These are phyloP conservation scores for Aproaerema taeniolella DNA, from an alignment of 2,888 invertebrate genomes.

Conservation along the genomic window DNA sequence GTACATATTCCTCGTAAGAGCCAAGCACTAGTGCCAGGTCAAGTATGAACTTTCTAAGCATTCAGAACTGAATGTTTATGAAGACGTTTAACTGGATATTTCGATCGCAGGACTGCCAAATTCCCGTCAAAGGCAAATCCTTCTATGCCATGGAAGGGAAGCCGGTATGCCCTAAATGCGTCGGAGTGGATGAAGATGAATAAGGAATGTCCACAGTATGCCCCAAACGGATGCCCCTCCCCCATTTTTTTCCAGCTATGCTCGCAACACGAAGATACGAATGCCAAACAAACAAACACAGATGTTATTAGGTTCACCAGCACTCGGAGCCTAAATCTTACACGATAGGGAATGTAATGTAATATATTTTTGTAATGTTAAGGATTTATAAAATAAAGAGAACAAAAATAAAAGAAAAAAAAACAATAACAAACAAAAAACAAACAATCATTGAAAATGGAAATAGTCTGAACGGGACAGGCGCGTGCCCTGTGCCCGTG, in stretches of 20 bases:
- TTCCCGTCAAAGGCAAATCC: constrained; percentile 94
- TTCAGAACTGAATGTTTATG: constrained; percentile 27
- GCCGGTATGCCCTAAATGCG: constrained; percentile 96
- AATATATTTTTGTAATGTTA: constrained; percentile 73
- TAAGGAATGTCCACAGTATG: constrained; percentile 48
- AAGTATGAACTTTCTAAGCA: constrained; percentile 45
- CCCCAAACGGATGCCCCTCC: constrained; percentile 59
- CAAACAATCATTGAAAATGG: constrained; percentile 8
- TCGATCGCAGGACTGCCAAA: constrained; percentile 91
- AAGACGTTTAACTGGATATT: constrained; percentile 31
- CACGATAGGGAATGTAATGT: constrained; percentile 53
- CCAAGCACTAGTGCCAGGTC: constrained; percentile 44
- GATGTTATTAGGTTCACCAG: constrained; percentile 34
- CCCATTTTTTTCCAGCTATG: constrained; percentile 73
- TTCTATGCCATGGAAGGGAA: constrained; percentile 98
- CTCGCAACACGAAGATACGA: constrained; percentile 40
- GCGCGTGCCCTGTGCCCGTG: neutral
- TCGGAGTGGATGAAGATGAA: constrained; percentile 93
- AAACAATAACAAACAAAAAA: constrained; percentile 51
- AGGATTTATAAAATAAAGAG: constrained; percentile 76
- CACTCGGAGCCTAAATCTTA: constrained; percentile 39
- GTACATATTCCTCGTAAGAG: constrained; percentile 13
- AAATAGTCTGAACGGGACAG: neutral
- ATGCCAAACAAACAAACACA: constrained; percentile 37
- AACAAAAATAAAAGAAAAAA: constrained; percentile 59